These are phyloP conservation scores for Cyclophora punctaria DNA, from an alignment of 2,888 invertebrate genomes.

Conservation along the genomic window DNA sequence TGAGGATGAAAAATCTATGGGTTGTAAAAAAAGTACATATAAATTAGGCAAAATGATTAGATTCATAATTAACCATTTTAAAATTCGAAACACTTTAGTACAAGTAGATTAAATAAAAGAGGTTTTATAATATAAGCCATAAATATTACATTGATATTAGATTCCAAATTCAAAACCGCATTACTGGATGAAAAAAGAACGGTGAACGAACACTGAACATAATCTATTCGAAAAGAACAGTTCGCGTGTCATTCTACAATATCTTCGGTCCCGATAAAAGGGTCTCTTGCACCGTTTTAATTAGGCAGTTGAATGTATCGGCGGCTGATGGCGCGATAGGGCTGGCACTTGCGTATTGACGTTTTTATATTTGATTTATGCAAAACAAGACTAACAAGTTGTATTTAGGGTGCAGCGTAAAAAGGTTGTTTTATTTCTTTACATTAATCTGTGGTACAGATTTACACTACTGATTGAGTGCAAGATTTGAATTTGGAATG, in stretches of 20 bases:
- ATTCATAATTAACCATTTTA: too few relatives aligned
- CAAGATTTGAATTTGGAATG: conserved; percentile 14
- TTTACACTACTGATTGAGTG: conserved; percentile 3
- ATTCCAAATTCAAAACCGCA: too few relatives aligned
- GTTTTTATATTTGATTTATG: conserved; percentile 10
- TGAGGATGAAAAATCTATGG: too few relatives aligned
- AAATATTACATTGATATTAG: too few relatives aligned
- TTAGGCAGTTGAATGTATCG: conserved; percentile 64
- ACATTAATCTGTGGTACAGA: background rate
- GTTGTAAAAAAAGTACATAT: too few relatives aligned
- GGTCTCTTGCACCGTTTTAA: conserved; percentile 69
- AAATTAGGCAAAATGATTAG: too few relatives aligned
- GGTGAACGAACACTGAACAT: too few relatives aligned
- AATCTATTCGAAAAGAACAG: conserved; percentile 18
- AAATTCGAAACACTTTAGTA: too few relatives aligned
- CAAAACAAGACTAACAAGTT: conserved; percentile 6
- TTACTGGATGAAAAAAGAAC: too few relatives aligned
- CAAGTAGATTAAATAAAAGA: too few relatives aligned
- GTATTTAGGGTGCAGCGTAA: background rate
- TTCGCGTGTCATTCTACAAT: conserved; percentile 63
- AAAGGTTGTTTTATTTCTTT: background rate
- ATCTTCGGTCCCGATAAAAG: conserved; percentile 64
- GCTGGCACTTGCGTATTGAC: conserved; percentile 22
- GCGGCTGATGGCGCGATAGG: conserved; percentile 40
- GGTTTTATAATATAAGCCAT: too few relatives aligned